phyloP scores from a whole-genome alignment of 2,113 vertebrate genomes.

The Bufo bufo region DNA sequence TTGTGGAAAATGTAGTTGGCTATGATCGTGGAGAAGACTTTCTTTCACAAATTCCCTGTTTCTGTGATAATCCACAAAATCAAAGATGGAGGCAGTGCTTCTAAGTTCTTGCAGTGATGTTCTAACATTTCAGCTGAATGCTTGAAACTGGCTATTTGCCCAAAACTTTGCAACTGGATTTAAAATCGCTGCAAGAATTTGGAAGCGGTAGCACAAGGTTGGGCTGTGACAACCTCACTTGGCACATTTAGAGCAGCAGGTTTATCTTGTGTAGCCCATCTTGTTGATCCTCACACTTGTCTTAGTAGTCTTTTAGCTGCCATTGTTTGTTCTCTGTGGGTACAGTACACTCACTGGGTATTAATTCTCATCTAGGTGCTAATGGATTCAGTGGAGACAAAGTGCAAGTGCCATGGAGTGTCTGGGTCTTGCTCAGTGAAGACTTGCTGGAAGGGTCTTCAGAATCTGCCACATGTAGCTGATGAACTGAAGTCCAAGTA shows the following conservation, averaged over 20 bases:
- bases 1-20: not conserved
- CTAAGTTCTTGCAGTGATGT: no score
- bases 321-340: not conserved
- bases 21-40: no score
- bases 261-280: not conserved
- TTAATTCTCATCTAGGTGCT: slow-evolving; percentile 65
- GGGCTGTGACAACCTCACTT: not conserved
- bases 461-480: slow-evolving; percentile 68
- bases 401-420: slow-evolving; percentile 79
- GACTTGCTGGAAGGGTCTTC: slow-evolving; percentile 79
- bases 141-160: no score
- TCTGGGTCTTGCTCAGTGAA: slow-evolving; percentile 80
- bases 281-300: not conserved
- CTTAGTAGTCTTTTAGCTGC: not conserved
- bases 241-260: not conserved
- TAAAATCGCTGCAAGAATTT: no score
- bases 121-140: no score
- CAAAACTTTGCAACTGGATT: no score
- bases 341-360: not conserved
- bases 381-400: slow-evolving; percentile 73
- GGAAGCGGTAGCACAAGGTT: no score
- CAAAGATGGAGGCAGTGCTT: no score
- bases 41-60: not conserved
- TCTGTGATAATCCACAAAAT: not conserved
- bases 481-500: slow-evolving; percentile 77